Conservation (phyloP, 2,888 invertebrate species). For the Phaonia tiefii region DNA sequence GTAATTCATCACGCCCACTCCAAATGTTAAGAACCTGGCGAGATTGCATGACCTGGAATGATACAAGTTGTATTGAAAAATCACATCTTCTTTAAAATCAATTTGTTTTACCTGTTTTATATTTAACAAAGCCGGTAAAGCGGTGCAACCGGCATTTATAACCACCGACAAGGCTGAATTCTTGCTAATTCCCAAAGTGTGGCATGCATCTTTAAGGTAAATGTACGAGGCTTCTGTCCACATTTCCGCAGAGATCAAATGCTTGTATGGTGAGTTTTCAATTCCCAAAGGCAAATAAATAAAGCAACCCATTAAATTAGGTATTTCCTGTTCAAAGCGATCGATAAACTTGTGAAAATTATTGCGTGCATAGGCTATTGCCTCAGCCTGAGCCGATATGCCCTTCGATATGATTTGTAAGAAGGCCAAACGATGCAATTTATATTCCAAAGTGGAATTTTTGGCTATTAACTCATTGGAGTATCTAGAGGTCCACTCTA, state of each 20-base stretch:
- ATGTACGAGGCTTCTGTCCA: constrained; percentile 92
- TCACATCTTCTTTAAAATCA: not conserved
- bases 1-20: constrained; percentile 97
- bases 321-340: constrained; percentile 90
- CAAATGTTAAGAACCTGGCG: constrained; percentile 95
- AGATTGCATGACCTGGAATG: constrained; percentile 88
- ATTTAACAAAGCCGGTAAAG: constrained; percentile 96
- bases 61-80: not conserved
- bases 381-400: constrained; percentile 87
- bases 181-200: constrained; percentile 92
- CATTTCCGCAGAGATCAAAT: constrained; percentile 87
- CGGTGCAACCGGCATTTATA: constrained; percentile 95
- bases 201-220: constrained; percentile 95
- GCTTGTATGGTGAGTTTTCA: constrained; percentile 88
- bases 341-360: constrained; percentile 91
- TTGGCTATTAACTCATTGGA: constrained; percentile 86
- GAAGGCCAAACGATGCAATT: constrained; percentile 90
- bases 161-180: constrained; percentile 95
- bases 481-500: constrained; percentile 92
- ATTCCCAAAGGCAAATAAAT: constrained; percentile 90
- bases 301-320: constrained; percentile 92
- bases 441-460: constrained; percentile 88
- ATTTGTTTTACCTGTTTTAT: constrained; percentile 85
- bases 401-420: constrained; percentile 82
- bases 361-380: constrained; percentile 91